Base-by-base conservation (phyloP, 2,113 vertebrate genomes). In the Lathamus discolor region DNA sequence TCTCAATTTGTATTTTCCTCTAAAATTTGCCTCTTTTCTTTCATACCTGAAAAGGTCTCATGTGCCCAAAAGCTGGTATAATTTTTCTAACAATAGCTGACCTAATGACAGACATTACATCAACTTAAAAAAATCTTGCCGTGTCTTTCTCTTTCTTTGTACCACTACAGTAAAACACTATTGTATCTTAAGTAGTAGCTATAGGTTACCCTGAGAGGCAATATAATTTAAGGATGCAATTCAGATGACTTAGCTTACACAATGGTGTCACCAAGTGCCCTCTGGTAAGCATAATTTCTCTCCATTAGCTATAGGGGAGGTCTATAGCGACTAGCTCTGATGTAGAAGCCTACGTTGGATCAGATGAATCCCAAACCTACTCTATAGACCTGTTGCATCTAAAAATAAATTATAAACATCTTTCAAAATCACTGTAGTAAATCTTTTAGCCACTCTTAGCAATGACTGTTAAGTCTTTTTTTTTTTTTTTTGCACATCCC, bases 341-440 rank as follows among this genome's bases (percentile, higher is more conserved):
- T 52, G 35, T 19, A 68, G 10, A 86, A 61, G 11, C 39, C 33
- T 62, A 27, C 0, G 0, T 27, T 66, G 61, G 19, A 59, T 72
- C 39, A 84, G 73, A 81, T 5, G 1, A 82, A 82, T 51, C 22
- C n/a, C 29, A 54, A 82, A 86, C 44, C 23, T 75, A 49, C 37
- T 57, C 28, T 67, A 37, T 5, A 23, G 9, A 49, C 75, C 22
- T 46, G 33, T 33, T 86, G 10, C n/a, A 51, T 51, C 55, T 79
- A 59, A 94, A 95, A 87, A 41, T n/a, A 81, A 70, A 59, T 44
- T 31, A 17, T 28, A 78, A 15, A 1, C 4, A 37, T 22, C 10
- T n/a, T 78, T 35, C 6, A 48, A 91, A 79, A 72, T 51, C 5
- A 1, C 13, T 59, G n/a, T 20, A 54, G 13, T 41, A 43, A 57